Evolutionary conservation across 2,113 vertebrate genomes (phyloP).

Genomic region (Notarius lentiginosus): DNA sequence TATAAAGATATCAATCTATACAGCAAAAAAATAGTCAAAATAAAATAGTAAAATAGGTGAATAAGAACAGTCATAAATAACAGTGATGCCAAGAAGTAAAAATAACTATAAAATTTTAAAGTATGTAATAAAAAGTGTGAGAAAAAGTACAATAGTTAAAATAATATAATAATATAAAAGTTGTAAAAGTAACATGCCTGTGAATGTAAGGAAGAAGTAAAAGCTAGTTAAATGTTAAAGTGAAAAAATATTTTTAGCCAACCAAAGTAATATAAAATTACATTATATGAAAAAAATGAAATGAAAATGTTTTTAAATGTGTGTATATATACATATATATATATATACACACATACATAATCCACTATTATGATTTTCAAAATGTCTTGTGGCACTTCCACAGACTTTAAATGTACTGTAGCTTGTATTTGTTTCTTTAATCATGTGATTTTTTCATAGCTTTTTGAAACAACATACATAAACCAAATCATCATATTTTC

Average conservation of each 20-base stretch:
- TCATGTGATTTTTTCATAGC: background rate
- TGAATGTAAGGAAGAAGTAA: background rate
- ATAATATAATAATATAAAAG: background rate
- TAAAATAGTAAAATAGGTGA: background rate
- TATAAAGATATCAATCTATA: no score
- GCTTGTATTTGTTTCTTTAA: background rate
- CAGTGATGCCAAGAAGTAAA: background rate
- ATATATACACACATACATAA: no score
- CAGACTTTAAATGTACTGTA: background rate
- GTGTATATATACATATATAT: no score
- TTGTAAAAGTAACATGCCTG: background rate
- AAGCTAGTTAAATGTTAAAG: background rate
- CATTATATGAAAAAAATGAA: background rate
- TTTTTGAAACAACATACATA: background rate
- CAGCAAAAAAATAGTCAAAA: background rate
- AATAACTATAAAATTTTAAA: background rate
- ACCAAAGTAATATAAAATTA: background rate
- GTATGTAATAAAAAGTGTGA: background rate
- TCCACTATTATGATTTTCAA: background rate
- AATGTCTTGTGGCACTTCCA: background rate
- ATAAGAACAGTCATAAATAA: background rate
- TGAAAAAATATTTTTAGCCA: background rate
- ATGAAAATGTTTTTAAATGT: background rate
- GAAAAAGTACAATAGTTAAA: background rate
- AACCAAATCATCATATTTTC: background rate